Evolutionary conservation across 1,140 invertebrate genomes (phyloP).

Genomic region (Cecropterus lyciades): DNA sequence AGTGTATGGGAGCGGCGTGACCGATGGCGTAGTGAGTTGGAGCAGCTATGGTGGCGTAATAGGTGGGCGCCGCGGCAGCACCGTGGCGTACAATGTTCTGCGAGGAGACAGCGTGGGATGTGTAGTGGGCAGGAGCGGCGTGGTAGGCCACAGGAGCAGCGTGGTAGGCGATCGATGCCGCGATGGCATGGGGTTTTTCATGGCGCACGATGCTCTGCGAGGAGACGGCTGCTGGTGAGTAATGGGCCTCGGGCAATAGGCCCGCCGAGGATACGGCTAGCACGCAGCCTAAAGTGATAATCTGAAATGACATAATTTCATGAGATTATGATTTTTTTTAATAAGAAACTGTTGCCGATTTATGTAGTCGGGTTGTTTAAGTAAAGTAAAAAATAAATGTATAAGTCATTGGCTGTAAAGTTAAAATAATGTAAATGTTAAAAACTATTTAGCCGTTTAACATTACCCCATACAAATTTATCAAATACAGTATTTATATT

Average conservation of each 20-base stretch:
- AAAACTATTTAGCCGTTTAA: too few relatives aligned
- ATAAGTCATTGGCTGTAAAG: too few relatives aligned
- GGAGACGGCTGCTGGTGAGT: conserved; percentile 59
- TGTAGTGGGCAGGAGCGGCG: conserved; percentile 37
- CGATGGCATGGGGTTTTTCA: conserved; percentile 44
- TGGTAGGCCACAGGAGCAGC: conserved; percentile 1
- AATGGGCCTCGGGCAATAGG: conserved; percentile 55
- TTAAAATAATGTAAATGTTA: too few relatives aligned
- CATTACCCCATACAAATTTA: too few relatives aligned
- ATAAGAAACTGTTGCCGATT: too few relatives aligned
- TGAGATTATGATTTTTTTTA: too few relatives aligned
- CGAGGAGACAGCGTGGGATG: conserved; percentile 43
- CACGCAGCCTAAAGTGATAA: conserved; percentile 11
- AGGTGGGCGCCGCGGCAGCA: conserved; percentile 72
- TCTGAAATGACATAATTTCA: conserved; percentile 2
- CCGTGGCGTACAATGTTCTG: conserved; percentile 44
- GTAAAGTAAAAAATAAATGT: too few relatives aligned
- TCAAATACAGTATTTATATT: too few relatives aligned
- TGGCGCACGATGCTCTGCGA: conserved; percentile 70
- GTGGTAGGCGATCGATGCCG: not conserved
- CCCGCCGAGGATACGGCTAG: conserved; percentile 46
- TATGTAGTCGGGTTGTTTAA: too few relatives aligned
- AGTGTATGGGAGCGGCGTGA: conserved; percentile 42
- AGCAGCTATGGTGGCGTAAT: conserved; percentile 33
- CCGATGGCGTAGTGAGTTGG: conserved; percentile 14